Evolutionary conservation across 2,888 invertebrate species (phyloP).

Genomic region (Dusona sp.): DNA sequence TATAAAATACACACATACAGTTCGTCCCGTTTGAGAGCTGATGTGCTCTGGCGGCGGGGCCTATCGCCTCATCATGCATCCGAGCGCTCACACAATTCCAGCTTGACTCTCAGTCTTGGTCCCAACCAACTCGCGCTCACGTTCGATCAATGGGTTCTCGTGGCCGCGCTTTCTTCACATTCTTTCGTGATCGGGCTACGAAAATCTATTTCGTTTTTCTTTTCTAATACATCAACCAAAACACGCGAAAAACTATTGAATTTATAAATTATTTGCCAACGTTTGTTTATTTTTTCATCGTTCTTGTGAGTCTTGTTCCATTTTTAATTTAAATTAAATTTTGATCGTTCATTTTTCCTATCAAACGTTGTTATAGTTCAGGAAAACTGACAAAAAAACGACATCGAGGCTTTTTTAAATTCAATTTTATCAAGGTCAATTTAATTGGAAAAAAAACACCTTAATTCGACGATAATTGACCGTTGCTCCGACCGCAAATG

Average conservation of each 20-base stretch:
- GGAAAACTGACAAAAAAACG: background rate
- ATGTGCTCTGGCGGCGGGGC: conserved; percentile 7
- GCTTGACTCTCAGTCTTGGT: conserved; percentile 59
- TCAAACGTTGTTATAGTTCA: background rate
- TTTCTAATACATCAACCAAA: background rate
- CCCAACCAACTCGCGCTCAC: conserved; percentile 31
- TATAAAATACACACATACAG: conserved; percentile 30
- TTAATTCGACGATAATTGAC: too few species aligned
- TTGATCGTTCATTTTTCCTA: background rate
- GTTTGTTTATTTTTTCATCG: background rate
- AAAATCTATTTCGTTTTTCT: conserved; percentile 12
- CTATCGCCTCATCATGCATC: conserved; percentile 25
- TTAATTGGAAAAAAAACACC: too few species aligned
- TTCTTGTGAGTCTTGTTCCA: background rate
- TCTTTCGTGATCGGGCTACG: conserved; percentile 29
- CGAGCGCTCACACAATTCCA: conserved; percentile 21
- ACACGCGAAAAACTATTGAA: background rate
- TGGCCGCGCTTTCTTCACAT: conserved; percentile 45
- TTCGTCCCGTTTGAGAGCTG: conserved; percentile 18
- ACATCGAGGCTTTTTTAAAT: too few species aligned
- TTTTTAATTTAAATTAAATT: background rate
- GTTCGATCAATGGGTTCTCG: conserved; percentile 40
- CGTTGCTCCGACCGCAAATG: too few species aligned
- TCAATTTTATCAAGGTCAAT: too few species aligned
- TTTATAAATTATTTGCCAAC: background rate